Evolutionary conservation across 2,888 invertebrate genomes (phyloP), one percentile per base, ranked within the genome.

Genomic region (Leptinotarsa juncta): DNA sequence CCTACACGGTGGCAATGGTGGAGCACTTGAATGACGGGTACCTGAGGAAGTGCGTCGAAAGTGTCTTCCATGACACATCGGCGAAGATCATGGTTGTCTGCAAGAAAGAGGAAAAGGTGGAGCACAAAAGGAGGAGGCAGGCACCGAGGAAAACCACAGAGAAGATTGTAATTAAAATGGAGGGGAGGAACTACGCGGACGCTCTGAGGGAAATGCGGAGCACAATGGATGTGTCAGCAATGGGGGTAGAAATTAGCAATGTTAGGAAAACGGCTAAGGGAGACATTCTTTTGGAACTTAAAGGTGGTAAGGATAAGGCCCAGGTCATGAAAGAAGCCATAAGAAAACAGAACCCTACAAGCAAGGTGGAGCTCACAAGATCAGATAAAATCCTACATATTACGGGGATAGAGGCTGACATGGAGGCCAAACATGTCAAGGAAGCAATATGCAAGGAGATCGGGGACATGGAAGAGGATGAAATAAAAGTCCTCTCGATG

Each of bases 11-110:
- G 3, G 49, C 49, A 15, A 66, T 20, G 18, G 14, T 16, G 49
- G 66, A 20, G 49, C 16, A 66, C 3, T 16, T 14, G 12, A 12
- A 42, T 0, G 66, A 66, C 3, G n/a, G 3, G 2, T 42, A 66
- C 4, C n/a, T 48, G 2, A 66, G 66, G n/a, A 66, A 66, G 49
- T 66, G 66, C 48, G 18, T 49, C 3, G 66, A 66, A n/a, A 49
- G 48, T 12, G 49, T 42, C 4, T 66, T 66, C 48, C 66, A 66
- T 20, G 20, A 20, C n/a, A 66, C 66, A 20, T 4, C 4, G 16
- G 14, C 16, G 16, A 16, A 50, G 15, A 50, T 50, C 14, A 50
- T 1, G 5, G 50, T 50, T 16, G 14, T 50, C 50, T 50, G 50
- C 2, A 16, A 5, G 16, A 3, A 16, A 16, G 16, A 16, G 16